A percentile compares a stretch with the other conserved stretches of the same genome.
phyloP scores from a whole-genome alignment of 92 coral and sea anemone genomes.

The Montipora capitata region DNA sequence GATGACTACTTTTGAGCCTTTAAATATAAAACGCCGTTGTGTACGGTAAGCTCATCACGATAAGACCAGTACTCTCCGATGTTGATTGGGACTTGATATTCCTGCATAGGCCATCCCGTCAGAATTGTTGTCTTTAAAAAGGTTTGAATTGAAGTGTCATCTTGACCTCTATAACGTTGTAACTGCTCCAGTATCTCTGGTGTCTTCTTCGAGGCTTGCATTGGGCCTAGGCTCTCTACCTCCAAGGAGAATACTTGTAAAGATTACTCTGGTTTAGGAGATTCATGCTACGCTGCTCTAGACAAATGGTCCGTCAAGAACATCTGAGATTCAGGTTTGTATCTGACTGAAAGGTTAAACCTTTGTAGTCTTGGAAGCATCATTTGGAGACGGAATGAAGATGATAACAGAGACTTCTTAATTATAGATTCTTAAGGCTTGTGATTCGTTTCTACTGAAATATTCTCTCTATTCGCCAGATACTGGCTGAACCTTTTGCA shows the following conservation, averaged over 20 bases:
- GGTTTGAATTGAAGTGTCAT: slow-evolving; percentile 48
- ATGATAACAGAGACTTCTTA: slow-evolving; percentile 30
- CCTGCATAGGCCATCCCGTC: slow-evolving; percentile 35
- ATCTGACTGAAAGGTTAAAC: slow-evolving; percentile 45
- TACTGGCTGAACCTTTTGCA: slow-evolving; percentile 36
- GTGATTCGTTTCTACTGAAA: slow-evolving; percentile 56
- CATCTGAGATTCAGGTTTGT: slow-evolving; percentile 79
- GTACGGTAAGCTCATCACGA: too few species aligned
- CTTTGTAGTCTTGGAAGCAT: slow-evolving; percentile 66
- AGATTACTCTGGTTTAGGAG: slow-evolving; percentile 16
- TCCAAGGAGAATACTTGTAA: slow-evolving; percentile 59
- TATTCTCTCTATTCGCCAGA: slow-evolving; percentile 35
- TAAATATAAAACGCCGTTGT: too few species aligned
- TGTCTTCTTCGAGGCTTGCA: slow-evolving; percentile 32
- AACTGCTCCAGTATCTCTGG: slow-evolving; percentile 52
- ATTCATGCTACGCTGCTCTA: slow-evolving; percentile 48
- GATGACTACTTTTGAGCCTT: too few species aligned
- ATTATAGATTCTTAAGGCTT: slow-evolving; percentile 47
- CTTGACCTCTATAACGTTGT: slow-evolving; percentile 60
- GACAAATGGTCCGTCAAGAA: slow-evolving; percentile 67
- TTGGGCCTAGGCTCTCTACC: slow-evolving; percentile 37
- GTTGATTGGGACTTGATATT: too few species aligned
- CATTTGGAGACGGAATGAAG: slow-evolving; percentile 51
- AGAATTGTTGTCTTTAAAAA: slow-evolving; percentile 39
- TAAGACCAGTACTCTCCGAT: too few species aligned